Percentiles rank a stretch among this genome's conserved stretches.
Conservation (phyloP, 1,140 invertebrate species). For the Zaprionus ghesquierei region DNA sequence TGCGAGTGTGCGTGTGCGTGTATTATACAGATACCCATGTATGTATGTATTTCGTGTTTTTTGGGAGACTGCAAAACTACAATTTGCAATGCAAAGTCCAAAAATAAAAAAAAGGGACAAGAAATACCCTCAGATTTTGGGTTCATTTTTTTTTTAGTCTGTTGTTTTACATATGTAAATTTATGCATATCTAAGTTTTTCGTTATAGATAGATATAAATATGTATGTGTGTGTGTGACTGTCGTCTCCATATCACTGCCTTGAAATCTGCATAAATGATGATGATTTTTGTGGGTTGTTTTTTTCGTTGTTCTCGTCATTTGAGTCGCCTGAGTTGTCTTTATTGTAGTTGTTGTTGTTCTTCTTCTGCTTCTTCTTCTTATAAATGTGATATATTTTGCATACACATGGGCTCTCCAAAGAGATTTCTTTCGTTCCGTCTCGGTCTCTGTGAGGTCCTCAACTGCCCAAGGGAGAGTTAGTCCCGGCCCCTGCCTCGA, state of each 20-base stretch:
- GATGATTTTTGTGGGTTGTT: slow-evolving; percentile 58
- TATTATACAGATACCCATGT: slow-evolving; percentile 34
- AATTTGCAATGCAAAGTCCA: slow-evolving; percentile 71
- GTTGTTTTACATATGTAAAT: slow-evolving; percentile 44
- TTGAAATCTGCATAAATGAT: slow-evolving; percentile 76
- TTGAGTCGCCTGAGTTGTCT: slow-evolving; percentile 32
- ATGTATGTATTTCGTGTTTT: slow-evolving; percentile 32
- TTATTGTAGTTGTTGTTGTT: slow-evolving; percentile 6
- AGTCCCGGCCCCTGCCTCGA: slow-evolving; percentile 10
- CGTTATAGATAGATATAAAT: slow-evolving; percentile 24
- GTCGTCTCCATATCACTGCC: slow-evolving; percentile 64
- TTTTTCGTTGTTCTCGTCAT: slow-evolving; percentile 60
- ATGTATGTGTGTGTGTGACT: slow-evolving; percentile 10
- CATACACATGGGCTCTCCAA: slow-evolving; percentile 33
- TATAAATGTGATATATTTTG: slow-evolving; percentile 51
- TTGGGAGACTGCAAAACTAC: slow-evolving; percentile 37
- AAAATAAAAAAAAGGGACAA: slow-evolving; percentile 21
- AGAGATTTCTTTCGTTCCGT: background rate
- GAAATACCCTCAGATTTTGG: slow-evolving; percentile 10
- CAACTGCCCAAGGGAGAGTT: slow-evolving; percentile 48
- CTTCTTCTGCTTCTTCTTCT: slow-evolving; percentile 38
- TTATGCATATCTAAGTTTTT: slow-evolving; percentile 53
- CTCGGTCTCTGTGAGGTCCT: slow-evolving; percentile 3
- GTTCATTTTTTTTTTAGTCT: slow-evolving; percentile 43
- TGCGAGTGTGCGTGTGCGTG: slow-evolving; percentile 7